A percentile compares a stretch with the other conserved stretches of the same genome.
Conservation (phyloP, 2,113 vertebrate species). For the Cygnus atratus region DNA sequence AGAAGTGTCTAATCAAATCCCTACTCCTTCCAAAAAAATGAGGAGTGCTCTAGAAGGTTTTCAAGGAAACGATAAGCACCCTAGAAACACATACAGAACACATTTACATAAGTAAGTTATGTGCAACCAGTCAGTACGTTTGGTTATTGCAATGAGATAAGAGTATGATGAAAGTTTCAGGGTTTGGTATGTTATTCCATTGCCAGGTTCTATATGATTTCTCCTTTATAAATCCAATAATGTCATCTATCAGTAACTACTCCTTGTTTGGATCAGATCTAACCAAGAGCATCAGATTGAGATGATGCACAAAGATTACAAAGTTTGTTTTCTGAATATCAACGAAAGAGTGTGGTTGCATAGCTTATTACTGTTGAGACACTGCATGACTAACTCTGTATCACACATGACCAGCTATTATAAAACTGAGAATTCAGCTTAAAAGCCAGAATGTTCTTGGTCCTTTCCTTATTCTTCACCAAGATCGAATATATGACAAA, state of each 20-base stretch:
- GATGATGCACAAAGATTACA: neutral
- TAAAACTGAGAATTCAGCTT: too few relatives aligned
- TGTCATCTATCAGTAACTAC: neutral
- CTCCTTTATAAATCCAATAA: neutral
- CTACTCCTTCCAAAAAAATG: neutral
- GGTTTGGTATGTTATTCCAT: neutral
- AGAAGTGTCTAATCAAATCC: neutral
- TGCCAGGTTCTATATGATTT: neutral
- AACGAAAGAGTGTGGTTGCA: rapidly evolving
- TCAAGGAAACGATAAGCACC: neutral
- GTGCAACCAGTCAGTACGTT: neutral
- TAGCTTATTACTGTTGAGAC: neutral
- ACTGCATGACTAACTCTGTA: neutral
- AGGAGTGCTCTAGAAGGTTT: neutral
- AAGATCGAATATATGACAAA: neutral
- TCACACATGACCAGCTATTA: neutral
- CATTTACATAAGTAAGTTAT: neutral
- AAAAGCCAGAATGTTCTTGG: neutral
- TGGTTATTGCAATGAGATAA: neutral
- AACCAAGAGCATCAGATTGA: neutral
- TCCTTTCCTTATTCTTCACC: neutral
- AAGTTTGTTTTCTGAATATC: rapidly evolving
- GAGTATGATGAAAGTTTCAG: too few relatives aligned
- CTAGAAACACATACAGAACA: neutral
- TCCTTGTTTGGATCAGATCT: neutral